Evolutionary conservation across 2,797 vertebrate genomes (phyloP).

Genomic region (Clarias laeviceps): DNA sequence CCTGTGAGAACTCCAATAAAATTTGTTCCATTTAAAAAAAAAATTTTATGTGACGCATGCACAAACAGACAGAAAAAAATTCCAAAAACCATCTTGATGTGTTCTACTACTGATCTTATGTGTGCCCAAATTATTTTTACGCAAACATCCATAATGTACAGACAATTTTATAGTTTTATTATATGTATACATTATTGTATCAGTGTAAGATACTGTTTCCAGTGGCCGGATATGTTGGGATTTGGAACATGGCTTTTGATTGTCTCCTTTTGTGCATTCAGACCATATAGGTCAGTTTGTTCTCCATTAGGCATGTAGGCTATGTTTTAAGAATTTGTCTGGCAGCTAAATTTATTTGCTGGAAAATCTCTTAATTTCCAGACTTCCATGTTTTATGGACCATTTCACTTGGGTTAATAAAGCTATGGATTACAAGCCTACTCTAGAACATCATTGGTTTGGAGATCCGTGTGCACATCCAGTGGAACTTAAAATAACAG

Average conservation of each 20-base stretch:
- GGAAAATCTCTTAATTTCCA: slow-evolving; percentile 59
- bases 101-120: too few relatives aligned
- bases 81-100: too few relatives aligned
- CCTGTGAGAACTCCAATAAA: too few relatives aligned
- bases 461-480: slow-evolving; percentile 48
- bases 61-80: too few relatives aligned
- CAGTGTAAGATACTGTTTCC: not conserved
- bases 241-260: slow-evolving; percentile 45
- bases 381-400: slow-evolving; percentile 61
- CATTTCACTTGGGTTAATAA: slow-evolving; percentile 69
- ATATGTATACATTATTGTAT: not conserved
- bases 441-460: slow-evolving; percentile 48
- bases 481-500: slow-evolving; percentile 67
- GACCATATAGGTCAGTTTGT: not conserved
- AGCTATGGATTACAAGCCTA: slow-evolving; percentile 52
- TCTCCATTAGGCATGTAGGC: slow-evolving; percentile 43
- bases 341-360: slow-evolving; percentile 72
- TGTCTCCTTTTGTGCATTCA: slow-evolving; percentile 62
- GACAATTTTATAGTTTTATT: too few relatives aligned
- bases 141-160: too few relatives aligned
- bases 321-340: slow-evolving; percentile 66
- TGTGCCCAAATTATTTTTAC: too few relatives aligned
- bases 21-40: too few relatives aligned
- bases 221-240: not conserved
- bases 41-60: too few relatives aligned